Percentiles rank a stretch among this genome's conserved stretches.
Conservation (phyloP, 2,888 invertebrate species). For the Chorisops tibialis region DNA sequence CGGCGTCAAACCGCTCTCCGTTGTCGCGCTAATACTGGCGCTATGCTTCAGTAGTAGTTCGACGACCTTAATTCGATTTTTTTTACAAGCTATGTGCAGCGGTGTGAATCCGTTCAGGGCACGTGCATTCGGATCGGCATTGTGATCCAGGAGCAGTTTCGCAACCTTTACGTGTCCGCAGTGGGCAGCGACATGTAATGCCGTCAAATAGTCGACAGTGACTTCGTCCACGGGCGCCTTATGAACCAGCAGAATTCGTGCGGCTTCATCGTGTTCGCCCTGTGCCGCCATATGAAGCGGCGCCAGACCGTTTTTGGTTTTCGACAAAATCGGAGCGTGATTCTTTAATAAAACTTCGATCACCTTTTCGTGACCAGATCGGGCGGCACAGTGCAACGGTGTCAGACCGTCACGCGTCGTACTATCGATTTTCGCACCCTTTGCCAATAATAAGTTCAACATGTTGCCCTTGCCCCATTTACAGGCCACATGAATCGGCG, state of each 20-base stretch:
- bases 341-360: conserved; percentile 84
- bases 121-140: conserved; percentile 95
- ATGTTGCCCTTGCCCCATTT: conserved; percentile 98
- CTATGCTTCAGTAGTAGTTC: conserved; percentile 94
- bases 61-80: conserved; percentile 94
- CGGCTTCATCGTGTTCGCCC: conserved; percentile 97
- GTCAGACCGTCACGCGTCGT: conserved; percentile 94
- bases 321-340: conserved; percentile 89
- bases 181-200: conserved; percentile 93
- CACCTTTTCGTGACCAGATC: conserved; percentile 94
- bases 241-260: conserved; percentile 84
- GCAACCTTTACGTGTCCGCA: conserved; percentile 93
- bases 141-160: conserved; percentile 83
- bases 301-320: conserved; percentile 95
- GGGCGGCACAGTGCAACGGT: conserved; percentile 93
- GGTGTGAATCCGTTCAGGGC: conserved; percentile 98
- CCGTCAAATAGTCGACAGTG: conserved; percentile 95
- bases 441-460: conserved; percentile 82
- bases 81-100: conserved; percentile 97
- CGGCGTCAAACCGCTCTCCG: conserved; percentile 85
- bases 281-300: conserved; percentile 98
- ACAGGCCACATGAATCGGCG: conserved; percentile 96
- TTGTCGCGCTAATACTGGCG: conserved; percentile 73
- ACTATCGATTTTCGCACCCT: conserved; percentile 87
- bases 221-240: conserved; percentile 99